Evolutionary conservation across 37 sponge, comb jelly and placozoan genomes (phyloP), one percentile per base, ranked within the genome.

Genomic region (Ephydatia muelleri): DNA sequence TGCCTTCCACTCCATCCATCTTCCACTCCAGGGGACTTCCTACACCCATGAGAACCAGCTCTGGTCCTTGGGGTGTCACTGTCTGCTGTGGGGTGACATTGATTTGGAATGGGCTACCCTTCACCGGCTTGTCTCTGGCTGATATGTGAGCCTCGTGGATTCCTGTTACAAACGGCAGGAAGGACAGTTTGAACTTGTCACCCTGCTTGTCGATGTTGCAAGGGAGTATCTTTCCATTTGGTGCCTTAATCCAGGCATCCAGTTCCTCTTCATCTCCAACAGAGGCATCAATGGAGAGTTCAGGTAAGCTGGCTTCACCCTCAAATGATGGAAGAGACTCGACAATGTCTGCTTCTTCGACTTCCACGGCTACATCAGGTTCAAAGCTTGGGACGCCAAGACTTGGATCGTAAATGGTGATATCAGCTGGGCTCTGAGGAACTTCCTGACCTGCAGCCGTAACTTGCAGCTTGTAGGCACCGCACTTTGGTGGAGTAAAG

Each of bases 61-160:
- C 57, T 57, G 57, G 57, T 57, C 57, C 57, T 11, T 57, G 19
- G 16, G 57, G 0, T 19, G 57, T 16, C 57, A 57, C 57, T 13
- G 57, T 21, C 57, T 57, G 57, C 16, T 57, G 57, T 14, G 9
- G 77, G 32, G 69, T 29, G 23, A 79, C 86, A 47, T 79, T 79
- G 39, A 86, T 80, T 29, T 31, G 33, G 70, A 79, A 86, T 0
- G 86, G 79, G 31, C 77, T 75, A 21, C 80, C 80, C 40, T 79
- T 70, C 11, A 86, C 38, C 3, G 80, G 72, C 65, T 86, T 76
- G 21, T 73, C 86, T 48, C 80, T 21, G 16, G 16, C 57, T 11
- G 57, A 57, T 57, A 57, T 57, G 57, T 57, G 57, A 21, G 57
- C 57, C 14, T 57, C 19, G 16, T 57, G 57, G 6, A 21, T 5